Percentiles rank a stretch among this genome's conserved stretches.
phyloP scores from a whole-genome alignment of 2,888 invertebrate species.

The Sphinx pinastri region DNA sequence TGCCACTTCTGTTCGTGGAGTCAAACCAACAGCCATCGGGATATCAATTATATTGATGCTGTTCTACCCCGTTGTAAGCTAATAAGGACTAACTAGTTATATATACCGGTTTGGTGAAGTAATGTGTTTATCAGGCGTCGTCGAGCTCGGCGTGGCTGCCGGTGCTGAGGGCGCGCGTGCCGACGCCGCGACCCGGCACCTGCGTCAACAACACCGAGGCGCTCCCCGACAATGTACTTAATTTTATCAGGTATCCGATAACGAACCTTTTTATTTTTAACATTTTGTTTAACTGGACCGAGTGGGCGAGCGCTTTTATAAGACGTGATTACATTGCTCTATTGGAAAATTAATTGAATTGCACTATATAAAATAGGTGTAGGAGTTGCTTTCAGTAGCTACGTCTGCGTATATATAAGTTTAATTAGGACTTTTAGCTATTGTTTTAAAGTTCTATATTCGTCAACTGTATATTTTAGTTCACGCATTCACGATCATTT shows the following conservation, averaged over 20 bases:
- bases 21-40: no score
- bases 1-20: no score
- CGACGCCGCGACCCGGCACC: conserved; percentile 86
- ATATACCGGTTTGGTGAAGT: conserved; percentile 5
- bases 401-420: no score
- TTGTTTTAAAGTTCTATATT: no score
- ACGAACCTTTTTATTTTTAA: conserved; percentile 19
- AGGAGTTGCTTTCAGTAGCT: no score
- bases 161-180: conserved; percentile 85
- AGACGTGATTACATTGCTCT: not conserved
- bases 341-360: not conserved
- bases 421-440: no score
- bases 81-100: not conserved
- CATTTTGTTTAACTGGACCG: conserved; percentile 1
- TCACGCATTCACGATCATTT: no score
- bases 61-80: not conserved
- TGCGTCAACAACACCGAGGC: conserved; percentile 87
- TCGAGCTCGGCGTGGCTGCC: conserved; percentile 88
- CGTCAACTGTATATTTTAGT: no score
- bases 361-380: not conserved
- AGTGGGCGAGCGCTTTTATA: not conserved
- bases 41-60: no score
- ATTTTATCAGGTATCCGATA: conserved; percentile 85
- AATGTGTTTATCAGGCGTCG: conserved; percentile 70
- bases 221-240: conserved; percentile 86